Base-by-base conservation (phyloP, 1,140 invertebrate genomes). In the Drosophila tropicalis region DNA sequence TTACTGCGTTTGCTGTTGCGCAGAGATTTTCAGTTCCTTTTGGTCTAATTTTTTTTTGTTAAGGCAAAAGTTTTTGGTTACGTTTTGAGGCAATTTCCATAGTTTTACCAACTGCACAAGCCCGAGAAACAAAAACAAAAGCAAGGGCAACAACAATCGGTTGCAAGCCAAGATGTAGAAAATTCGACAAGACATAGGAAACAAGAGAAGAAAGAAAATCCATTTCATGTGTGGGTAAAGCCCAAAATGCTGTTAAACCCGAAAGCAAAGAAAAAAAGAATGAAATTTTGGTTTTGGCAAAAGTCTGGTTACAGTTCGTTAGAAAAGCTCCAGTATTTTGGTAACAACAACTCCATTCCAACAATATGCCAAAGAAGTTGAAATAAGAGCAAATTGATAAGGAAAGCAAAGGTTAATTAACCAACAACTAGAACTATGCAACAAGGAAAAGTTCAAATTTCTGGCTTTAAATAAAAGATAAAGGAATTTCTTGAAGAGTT, bases 31-130 rank as follows among this genome's bases (percentile, higher is more conserved):
- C 12, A 40, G 41, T 54, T 68, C 75, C 61, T 57, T 19, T 47
- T 39, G n/a, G 39, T 44, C 47, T 25, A 5, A 29, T 51, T 40
- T 34, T 47, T 44, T 17, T 47, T 47, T 47, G 1, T 57, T 47
- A 75, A 54, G 69, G 22, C 19, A 22, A 73, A 86, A 67, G 76
- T 81, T 76, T 66, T 57, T 36, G 54, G 74, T 54, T 55, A 41
- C 54, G 44, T 66, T 72, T 77, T 69, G 34, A 68, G 73, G 64
- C 72, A 74, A 65, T 81, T 77, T 77, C 65, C 73, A 74, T 77
- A 58, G 64, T 63, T 70, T 61, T 54, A 36, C 15, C 62, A 51
- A 19, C 44, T 39, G 12, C 36, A 39, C 44, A 51, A 12, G 12
- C 5, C 3, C 36, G 2, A 17, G 17, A 47, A 19, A 17, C 2